A percentile compares a stretch with the other conserved stretches of the same genome.
Conservation (phyloP, 2,888 invertebrate genomes). For the Standfussiana lucernea region DNA sequence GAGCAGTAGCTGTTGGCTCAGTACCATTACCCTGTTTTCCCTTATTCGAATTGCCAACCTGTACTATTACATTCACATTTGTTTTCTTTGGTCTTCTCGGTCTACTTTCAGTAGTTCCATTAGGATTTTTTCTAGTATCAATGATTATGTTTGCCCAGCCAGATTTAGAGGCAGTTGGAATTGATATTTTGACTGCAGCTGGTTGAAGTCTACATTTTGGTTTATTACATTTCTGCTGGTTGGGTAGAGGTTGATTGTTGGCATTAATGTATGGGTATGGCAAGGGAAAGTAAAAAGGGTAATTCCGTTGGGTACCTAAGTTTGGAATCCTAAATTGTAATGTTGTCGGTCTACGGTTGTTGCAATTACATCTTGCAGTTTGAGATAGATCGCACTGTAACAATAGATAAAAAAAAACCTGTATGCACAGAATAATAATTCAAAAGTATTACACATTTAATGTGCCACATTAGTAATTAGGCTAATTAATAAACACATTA, state of each 20-base stretch:
- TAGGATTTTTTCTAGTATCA: slow-evolving; percentile 57
- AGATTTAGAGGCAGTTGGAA: slow-evolving; percentile 53
- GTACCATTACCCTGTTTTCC: not conserved
- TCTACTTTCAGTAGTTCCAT: not conserved
- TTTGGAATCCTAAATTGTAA: slow-evolving; percentile 49
- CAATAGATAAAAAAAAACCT: slow-evolving; percentile 20
- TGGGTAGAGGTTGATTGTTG: slow-evolving; percentile 4
- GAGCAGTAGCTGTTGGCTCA: slow-evolving; percentile 21
- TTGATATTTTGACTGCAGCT: slow-evolving; percentile 53
- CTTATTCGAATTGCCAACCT: slow-evolving; percentile 26
- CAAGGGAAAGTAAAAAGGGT: slow-evolving; percentile 16
- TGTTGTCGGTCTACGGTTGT: slow-evolving; percentile 4
- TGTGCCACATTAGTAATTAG: not conserved
- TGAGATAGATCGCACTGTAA: slow-evolving; percentile 63
- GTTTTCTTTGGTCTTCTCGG: slow-evolving; percentile 13
- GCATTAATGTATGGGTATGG: slow-evolving; percentile 51
- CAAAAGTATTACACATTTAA: not conserved
- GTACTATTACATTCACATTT: slow-evolving; percentile 44
- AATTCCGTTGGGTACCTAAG: slow-evolving; percentile 4
- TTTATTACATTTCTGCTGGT: slow-evolving; percentile 33
- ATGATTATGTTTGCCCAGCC: slow-evolving; percentile 71
- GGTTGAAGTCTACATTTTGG: slow-evolving; percentile 32
- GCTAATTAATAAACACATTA: not conserved
- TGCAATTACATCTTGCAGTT: slow-evolving; percentile 36
- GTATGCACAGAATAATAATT: not conserved